phyloP scores from a whole-genome alignment of 2,113 vertebrate genomes.

The Tachysurus vachellii region DNA sequence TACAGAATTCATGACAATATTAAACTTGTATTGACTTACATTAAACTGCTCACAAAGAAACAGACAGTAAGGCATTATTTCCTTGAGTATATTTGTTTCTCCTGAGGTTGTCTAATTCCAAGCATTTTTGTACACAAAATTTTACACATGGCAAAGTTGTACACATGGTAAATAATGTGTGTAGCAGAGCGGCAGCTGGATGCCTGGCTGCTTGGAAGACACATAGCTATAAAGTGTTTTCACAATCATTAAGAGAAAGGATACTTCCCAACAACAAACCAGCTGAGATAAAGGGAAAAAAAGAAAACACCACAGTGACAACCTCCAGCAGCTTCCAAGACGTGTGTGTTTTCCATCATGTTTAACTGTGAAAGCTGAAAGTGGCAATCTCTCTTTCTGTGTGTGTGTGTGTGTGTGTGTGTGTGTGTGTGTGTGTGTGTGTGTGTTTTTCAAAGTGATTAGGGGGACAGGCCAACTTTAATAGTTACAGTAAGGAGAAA shows the following conservation, averaged over 20 bases:
- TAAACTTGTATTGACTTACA: not conserved
- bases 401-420: not conserved
- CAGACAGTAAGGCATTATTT: not conserved
- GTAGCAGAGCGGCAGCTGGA: not conserved
- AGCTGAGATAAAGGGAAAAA: not conserved
- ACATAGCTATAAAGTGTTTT: not conserved
- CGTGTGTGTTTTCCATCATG: constrained; percentile 12
- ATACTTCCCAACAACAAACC: constrained; percentile 6
- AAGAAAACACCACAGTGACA: not conserved
- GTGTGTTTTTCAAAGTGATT: not conserved
- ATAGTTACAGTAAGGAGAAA: not conserved
- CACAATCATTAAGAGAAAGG: constrained; percentile 11
- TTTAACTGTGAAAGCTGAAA: constrained; percentile 4
- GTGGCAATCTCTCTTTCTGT: constrained; percentile 9
- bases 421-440: not conserved
- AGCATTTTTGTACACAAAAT: not conserved
- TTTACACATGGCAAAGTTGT: not conserved
- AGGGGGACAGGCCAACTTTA: not conserved
- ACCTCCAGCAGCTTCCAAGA: constrained; percentile 1
- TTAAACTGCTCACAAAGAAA: not conserved
- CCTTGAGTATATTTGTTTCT: not conserved
- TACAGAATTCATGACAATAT: not conserved
- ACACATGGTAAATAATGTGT: not conserved
- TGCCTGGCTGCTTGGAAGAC: not conserved
- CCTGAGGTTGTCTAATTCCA: not conserved